Percentiles rank a stretch among this genome's conserved stretches.
Evolutionary conservation across 2,113 vertebrate species (phyloP).

Genomic region (Prunella himalayana): DNA sequence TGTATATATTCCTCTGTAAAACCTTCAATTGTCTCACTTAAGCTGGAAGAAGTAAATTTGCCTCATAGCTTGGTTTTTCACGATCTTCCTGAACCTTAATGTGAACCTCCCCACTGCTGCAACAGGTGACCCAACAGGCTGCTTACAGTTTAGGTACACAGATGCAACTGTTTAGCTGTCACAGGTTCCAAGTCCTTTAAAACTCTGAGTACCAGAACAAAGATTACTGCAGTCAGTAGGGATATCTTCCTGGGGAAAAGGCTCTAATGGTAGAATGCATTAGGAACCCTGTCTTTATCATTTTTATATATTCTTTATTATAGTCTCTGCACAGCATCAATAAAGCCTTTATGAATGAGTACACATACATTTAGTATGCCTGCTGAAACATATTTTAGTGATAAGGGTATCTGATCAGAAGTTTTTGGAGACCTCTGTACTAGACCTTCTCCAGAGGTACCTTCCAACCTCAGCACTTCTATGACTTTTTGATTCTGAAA

Average conservation of each 20-base stretch:
- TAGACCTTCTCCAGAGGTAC: background rate
- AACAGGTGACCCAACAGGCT: background rate
- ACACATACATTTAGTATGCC: background rate
- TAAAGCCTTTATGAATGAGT: background rate
- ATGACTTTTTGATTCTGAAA: background rate
- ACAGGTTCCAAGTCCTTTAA: background rate
- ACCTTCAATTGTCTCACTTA: fast-evolving
- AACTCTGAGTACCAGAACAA: background rate
- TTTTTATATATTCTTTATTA: background rate
- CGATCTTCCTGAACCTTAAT: background rate
- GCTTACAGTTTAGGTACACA: background rate
- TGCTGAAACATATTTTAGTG: background rate
- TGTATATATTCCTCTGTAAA: background rate
- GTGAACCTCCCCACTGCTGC: background rate
- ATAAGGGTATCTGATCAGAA: background rate
- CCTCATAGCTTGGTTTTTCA: background rate
- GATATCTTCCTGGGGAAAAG: background rate
- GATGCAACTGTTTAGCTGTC: background rate
- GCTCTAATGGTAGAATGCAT: background rate
- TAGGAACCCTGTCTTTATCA: background rate
- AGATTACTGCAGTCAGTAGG: background rate
- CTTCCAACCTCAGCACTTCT: background rate
- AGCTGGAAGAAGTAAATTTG: background rate
- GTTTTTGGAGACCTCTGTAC: background rate
- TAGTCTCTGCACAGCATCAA: background rate